These are phyloP conservation scores for Endotricha flammealis DNA, from an alignment of 2,888 invertebrate species.

Conservation along the genomic window DNA sequence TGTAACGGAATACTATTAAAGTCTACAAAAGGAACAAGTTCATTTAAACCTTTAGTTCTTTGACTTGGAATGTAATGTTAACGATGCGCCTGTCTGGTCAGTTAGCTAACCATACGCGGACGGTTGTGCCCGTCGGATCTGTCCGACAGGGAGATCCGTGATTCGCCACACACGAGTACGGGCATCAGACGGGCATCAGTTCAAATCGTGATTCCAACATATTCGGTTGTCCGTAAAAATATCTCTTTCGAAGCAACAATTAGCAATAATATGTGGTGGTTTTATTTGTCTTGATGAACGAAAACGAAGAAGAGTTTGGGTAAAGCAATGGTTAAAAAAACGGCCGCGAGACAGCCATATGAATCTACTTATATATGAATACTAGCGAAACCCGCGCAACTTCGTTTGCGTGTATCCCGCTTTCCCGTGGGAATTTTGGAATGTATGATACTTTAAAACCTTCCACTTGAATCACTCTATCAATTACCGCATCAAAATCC, in stretches of 20 bases:
- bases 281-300: conserved; percentile 1
- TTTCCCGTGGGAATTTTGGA: no score
- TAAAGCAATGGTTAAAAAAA: neutral
- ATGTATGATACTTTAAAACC: no score
- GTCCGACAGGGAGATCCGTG: neutral
- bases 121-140: neutral
- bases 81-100: no score
- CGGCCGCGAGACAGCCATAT: conserved; percentile 3
- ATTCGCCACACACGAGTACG: neutral
- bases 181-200: neutral
- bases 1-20: no score
- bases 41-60: no score
- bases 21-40: no score
- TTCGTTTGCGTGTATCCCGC: no score
- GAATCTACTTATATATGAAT: conserved; percentile 1
- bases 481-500: no score
- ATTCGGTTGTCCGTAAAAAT: conserved; percentile 1
- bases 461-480: no score
- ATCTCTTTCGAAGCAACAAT: conserved; percentile 1
- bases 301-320: conserved; percentile 4
- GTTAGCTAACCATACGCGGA: neutral
- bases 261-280: conserved; percentile 3
- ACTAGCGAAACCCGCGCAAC: no score
- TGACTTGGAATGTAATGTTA: no score
- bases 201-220: neutral